These are phyloP conservation scores for Salvelinus namaycush DNA, from an alignment of 2,113 vertebrate species.

Conservation along the genomic window DNA sequence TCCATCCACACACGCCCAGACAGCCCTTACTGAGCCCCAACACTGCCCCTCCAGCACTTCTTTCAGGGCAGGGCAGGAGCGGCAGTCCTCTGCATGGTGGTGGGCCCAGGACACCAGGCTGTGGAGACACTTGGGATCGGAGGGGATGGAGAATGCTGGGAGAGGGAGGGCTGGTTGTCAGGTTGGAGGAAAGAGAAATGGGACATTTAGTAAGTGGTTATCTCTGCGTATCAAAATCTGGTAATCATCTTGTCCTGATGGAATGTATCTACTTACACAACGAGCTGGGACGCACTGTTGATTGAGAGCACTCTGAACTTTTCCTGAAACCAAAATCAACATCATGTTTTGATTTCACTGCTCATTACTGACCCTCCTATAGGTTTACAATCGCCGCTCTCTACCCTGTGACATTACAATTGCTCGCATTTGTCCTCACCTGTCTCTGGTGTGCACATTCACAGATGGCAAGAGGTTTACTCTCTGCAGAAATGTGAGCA, in stretches of 20 bases:
- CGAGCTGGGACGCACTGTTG: constrained; percentile 25
- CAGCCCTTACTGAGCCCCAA: constrained; percentile 78
- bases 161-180: not conserved
- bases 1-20: constrained; percentile 86
- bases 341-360: not conserved
- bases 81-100: constrained; percentile 79
- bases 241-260: not conserved
- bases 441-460: constrained; percentile 57
- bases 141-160: constrained; percentile 69
- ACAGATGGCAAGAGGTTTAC: constrained; percentile 80
- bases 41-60: constrained; percentile 84
- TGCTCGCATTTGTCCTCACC: constrained; percentile 61
- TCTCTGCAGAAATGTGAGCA: constrained; percentile 85
- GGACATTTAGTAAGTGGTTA: not conserved
- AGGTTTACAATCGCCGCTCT: no score
- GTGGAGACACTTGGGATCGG: constrained; percentile 82
- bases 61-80: constrained; percentile 79
- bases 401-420: not conserved
- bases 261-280: constrained; percentile 43
- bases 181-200: not conserved
- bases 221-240: not conserved
- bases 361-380: no score
- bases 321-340: constrained; percentile 54
- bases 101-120: constrained; percentile 88
- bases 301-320: constrained; percentile 34